These are phyloP conservation scores for Micrasema minimum DNA, from an alignment of 1,140 invertebrate genomes.

Conservation along the genomic window DNA sequence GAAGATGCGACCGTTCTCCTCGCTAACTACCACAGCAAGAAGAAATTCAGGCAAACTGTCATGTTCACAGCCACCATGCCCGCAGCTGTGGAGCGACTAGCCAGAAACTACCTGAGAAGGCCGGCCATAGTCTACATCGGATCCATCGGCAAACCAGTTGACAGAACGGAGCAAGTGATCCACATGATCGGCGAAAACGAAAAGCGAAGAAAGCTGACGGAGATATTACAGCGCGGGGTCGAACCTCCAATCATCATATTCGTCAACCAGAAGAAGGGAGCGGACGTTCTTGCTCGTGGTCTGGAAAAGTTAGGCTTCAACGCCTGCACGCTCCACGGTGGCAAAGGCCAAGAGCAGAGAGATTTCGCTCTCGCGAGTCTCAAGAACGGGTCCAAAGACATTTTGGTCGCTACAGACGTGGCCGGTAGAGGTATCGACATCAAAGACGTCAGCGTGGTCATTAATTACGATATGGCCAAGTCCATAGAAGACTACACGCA, in stretches of 20 bases:
- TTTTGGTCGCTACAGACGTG: constrained; percentile 99
- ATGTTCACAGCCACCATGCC: constrained; percentile 99
- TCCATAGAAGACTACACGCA: constrained; percentile 99
- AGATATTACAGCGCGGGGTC: constrained; percentile 85
- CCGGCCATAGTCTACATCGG: constrained; percentile 99
- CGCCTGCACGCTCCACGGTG: constrained; percentile 97
- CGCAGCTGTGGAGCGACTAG: constrained; percentile 94
- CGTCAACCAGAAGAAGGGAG: constrained; percentile 99
- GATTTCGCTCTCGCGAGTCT: constrained; percentile 97
- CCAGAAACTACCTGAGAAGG: constrained; percentile 92
- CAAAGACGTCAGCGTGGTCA: constrained; percentile 98
- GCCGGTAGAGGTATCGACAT: constrained; percentile 99
- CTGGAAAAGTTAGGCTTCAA: constrained; percentile 98
- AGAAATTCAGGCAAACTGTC: constrained; percentile 99
- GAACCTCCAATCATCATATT: constrained; percentile 99
- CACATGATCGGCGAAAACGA: constrained; percentile 95
- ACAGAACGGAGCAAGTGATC: constrained; percentile 97
- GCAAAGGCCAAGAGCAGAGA: constrained; percentile 99
- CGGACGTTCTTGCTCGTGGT: constrained; percentile 96
- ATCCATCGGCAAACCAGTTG: constrained; percentile 97
- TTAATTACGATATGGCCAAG: constrained; percentile 99
- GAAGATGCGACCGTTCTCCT: constrained; percentile 94
- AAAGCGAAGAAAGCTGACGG: constrained; percentile 91
- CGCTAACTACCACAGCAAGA: constrained; percentile 96
- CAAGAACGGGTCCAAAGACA: constrained; percentile 95